Percentiles rank a stretch among this genome's conserved stretches.
Conservation (phyloP, 2,888 invertebrate genomes). For the Scrobipalpa atriplicella region DNA sequence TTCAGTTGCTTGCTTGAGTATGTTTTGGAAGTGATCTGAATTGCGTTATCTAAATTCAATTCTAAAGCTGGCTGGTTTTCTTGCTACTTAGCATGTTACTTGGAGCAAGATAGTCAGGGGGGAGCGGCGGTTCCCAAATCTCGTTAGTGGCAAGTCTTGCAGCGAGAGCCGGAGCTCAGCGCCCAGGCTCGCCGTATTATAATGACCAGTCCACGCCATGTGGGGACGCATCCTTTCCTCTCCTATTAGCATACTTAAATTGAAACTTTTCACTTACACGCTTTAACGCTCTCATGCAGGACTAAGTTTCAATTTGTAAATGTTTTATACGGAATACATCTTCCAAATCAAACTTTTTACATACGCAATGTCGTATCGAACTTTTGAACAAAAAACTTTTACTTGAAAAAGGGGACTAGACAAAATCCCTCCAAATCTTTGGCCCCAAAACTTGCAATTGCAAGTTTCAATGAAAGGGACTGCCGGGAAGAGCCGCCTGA, state of each 20-base stretch:
- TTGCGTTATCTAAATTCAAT: constrained; percentile 16
- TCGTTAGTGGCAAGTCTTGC: constrained; percentile 29
- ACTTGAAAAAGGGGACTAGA: constrained; percentile 48
- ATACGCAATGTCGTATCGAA: constrained; percentile 34
- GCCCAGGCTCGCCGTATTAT: constrained; percentile 28
- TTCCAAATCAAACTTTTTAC: constrained; percentile 32
- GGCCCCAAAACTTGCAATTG: constrained; percentile 66
- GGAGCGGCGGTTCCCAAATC: constrained; percentile 30
- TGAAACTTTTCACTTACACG: constrained; percentile 39
- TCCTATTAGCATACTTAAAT: constrained; percentile 39
- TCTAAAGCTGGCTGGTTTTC: constrained; percentile 20
- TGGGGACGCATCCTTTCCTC: constrained; percentile 36
- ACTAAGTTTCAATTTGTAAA: constrained; percentile 20
- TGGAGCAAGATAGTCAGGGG: constrained; percentile 24
- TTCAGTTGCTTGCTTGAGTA: neutral
- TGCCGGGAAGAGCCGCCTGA: constrained; percentile 60
- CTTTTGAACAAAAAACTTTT: constrained; percentile 43
- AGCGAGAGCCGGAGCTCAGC: constrained; percentile 22
- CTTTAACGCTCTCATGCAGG: constrained; percentile 7
- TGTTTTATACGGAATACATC: constrained; percentile 1
- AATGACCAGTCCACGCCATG: constrained; percentile 33
- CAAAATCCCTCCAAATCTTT: constrained; percentile 63
- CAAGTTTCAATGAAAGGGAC: constrained; percentile 75
- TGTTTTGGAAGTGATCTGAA: neutral
- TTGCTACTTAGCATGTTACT: constrained; percentile 25